These are phyloP conservation scores for Solenopsis fugax DNA, from an alignment of 1,140 invertebrate genomes.

Conservation along the genomic window DNA sequence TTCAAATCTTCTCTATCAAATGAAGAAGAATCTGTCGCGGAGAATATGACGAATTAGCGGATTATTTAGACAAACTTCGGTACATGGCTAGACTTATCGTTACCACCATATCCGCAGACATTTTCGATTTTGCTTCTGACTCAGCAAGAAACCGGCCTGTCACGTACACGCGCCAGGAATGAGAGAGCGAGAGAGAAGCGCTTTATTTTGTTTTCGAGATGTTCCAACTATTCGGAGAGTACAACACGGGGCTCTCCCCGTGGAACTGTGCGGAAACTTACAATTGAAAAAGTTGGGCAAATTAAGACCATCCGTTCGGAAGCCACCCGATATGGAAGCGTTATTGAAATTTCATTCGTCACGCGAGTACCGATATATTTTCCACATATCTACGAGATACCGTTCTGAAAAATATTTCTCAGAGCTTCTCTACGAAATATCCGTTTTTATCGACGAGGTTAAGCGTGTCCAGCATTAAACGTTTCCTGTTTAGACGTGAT, in stretches of 20 bases:
- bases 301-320: conserved; percentile 48
- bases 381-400: background rate
- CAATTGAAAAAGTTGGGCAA: conserved; percentile 62
- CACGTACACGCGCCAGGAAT: conserved; percentile 58
- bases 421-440: conserved; percentile 19
- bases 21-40: background rate
- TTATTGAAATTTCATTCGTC: conserved; percentile 47
- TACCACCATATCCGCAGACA: conserved; percentile 25
- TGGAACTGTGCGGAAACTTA: conserved; percentile 44
- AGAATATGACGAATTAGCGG: conserved; percentile 3
- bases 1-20: background rate
- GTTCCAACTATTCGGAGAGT: conserved; percentile 49
- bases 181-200: conserved; percentile 11
- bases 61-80: conserved; percentile 68
- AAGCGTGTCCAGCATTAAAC: conserved; percentile 59
- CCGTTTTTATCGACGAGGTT: conserved; percentile 48
- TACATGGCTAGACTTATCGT: conserved; percentile 24
- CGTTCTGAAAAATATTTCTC: conserved; percentile 48
- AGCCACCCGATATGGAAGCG: background rate
- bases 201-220: conserved; percentile 62
- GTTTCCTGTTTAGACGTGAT: conserved; percentile 56
- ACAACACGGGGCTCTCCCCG: background rate
- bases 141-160: conserved; percentile 55
- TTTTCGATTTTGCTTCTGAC: conserved; percentile 65
- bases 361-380: background rate